A percentile compares a stretch with the other conserved stretches of the same genome.
Conservation (phyloP, 1,140 invertebrate species). For the Agrypnia vestita region DNA sequence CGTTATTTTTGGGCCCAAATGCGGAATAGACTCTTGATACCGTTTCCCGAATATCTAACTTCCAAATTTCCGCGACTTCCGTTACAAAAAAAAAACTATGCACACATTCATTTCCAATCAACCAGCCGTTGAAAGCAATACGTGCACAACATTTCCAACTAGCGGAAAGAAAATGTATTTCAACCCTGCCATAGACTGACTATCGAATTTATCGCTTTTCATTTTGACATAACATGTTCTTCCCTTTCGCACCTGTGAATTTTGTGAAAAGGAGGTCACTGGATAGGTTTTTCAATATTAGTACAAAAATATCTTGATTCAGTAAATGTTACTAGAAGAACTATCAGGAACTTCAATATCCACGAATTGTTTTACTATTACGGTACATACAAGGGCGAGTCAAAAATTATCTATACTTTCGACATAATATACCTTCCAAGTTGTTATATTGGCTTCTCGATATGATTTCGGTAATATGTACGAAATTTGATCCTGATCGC, state of each 20-base stretch:
- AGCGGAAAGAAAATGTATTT: constrained; percentile 29
- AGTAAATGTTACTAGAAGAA: too few relatives aligned
- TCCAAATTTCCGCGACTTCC: constrained; percentile 3
- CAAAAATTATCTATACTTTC: too few relatives aligned
- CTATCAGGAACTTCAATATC: too few relatives aligned
- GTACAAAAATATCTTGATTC: too few relatives aligned
- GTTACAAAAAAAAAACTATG: constrained; percentile 13
- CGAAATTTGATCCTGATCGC: too few relatives aligned
- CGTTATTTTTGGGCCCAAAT: too few relatives aligned
- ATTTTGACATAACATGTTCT: constrained; percentile 39
- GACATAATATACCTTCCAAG: too few relatives aligned
- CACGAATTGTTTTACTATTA: too few relatives aligned
- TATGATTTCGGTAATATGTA: too few relatives aligned
- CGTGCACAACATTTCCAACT: constrained; percentile 35
- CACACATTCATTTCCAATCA: constrained; percentile 42
- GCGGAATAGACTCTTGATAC: background rate
- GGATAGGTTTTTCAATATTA: background rate
- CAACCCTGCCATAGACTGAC: constrained; percentile 18
- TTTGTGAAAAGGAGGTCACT: constrained; percentile 10
- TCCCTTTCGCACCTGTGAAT: constrained; percentile 33
- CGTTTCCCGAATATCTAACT: background rate
- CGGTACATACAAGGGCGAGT: too few relatives aligned
- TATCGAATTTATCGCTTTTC: constrained; percentile 47
- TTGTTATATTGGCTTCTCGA: too few relatives aligned
- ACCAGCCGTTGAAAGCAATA: constrained; percentile 43